Percentiles rank a stretch among this genome's conserved stretches.
phyloP scores from a whole-genome alignment of 2,113 vertebrate species.

The Lota lota region DNA sequence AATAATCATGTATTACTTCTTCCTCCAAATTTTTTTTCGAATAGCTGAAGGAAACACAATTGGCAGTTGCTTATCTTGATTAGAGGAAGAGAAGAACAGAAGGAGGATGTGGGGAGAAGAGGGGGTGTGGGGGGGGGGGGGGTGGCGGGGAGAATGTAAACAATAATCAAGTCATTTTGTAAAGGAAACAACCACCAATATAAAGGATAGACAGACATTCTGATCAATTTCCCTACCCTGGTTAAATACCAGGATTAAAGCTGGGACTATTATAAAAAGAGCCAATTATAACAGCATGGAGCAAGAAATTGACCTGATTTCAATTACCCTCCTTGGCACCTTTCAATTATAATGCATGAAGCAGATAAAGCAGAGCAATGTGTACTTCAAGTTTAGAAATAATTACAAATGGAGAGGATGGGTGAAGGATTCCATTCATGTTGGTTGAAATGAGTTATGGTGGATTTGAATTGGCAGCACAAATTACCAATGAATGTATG shows the following conservation, averaged over 20 bases:
- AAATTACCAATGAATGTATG: constrained; percentile 25
- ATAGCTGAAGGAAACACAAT: too few relatives aligned
- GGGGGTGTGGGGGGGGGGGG: background rate
- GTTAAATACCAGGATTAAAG: constrained; percentile 62
- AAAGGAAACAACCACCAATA: background rate
- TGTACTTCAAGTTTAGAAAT: constrained; percentile 55
- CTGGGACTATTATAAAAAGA: constrained; percentile 52
- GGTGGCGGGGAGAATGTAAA: background rate
- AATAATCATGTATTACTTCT: too few relatives aligned
- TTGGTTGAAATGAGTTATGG: constrained; percentile 41
- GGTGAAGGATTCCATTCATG: constrained; percentile 27
- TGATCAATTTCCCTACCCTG: constrained; percentile 65
- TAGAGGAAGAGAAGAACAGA: background rate
- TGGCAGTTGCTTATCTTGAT: background rate
- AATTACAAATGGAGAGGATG: constrained; percentile 48
- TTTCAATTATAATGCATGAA: constrained; percentile 71
- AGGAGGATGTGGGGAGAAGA: background rate
- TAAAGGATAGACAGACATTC: constrained; percentile 40
- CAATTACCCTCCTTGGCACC: constrained; percentile 54
- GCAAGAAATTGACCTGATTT: constrained; percentile 65
- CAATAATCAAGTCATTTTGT: too few relatives aligned
- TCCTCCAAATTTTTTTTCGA: too few relatives aligned
- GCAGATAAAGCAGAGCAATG: constrained; percentile 57
- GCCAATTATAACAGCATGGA: constrained; percentile 61
- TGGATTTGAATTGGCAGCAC: constrained; percentile 20